These are phyloP conservation scores for Gymnoscelis rufifasciata DNA, from an alignment of 2,888 invertebrate genomes.

Conservation along the genomic window DNA sequence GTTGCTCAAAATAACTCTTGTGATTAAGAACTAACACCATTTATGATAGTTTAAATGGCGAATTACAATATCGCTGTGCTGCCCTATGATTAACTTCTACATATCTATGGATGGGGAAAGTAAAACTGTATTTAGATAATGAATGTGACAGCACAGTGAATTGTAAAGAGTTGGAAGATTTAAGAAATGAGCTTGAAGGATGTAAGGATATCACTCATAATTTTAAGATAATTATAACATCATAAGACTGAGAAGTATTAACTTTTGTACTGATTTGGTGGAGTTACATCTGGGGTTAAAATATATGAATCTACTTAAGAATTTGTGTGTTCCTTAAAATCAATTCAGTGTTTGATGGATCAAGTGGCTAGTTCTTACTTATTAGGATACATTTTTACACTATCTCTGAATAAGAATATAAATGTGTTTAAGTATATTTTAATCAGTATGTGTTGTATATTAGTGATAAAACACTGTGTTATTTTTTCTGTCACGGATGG, in stretches of 20 bases:
- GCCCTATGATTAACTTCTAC: no score
- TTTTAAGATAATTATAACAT: background rate
- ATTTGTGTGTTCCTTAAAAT: background rate
- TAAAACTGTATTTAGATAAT: no score
- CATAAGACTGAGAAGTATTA: slow-evolving; percentile 1
- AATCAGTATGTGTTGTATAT: background rate
- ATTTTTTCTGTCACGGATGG: slow-evolving; percentile 1
- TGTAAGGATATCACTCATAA: background rate
- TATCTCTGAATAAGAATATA: slow-evolving; percentile 2
- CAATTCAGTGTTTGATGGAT: slow-evolving; percentile 1
- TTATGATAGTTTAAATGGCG: no score
- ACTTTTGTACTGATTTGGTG: slow-evolving; percentile 1
- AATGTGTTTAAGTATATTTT: background rate
- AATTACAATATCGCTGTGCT: no score
- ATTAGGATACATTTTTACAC: background rate
- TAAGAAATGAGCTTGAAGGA: background rate
- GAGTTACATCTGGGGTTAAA: background rate
- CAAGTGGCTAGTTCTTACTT: no score
- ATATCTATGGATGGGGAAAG: no score
- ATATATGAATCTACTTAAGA: background rate
- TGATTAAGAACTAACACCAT: no score
- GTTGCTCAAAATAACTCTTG: no score
- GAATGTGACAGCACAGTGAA: background rate
- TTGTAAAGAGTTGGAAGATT: background rate
- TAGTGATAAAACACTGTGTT: background rate